Evolutionary conservation across 2,888 invertebrate genomes (phyloP), one percentile per base, ranked within the genome.

Genomic region (Chymomyza procnemis): DNA sequence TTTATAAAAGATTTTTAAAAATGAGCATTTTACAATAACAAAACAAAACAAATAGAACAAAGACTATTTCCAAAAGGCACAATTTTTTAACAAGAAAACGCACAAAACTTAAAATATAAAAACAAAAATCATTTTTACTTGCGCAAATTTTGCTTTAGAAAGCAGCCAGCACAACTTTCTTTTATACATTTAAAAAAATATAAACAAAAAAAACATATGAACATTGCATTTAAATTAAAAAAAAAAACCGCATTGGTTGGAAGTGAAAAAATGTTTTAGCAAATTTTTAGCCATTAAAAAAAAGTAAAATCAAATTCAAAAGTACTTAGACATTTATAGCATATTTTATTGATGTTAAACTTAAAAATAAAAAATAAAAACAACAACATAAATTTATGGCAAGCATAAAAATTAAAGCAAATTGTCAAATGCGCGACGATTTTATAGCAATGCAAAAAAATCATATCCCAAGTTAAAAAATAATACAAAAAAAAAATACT

Each of bases 261-360:
- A 73, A 62, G n/a, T n/a, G n/a, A 26, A 16, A 16, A 14, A 69
- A 76, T 68, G 77, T 84, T 86, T 84, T 86, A 84, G 85, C 73
- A 73, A 81, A 84, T 79, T 84, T 58, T 79, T 84, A 69, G 50
- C 52, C 22, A 64, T 22, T 66, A 70, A 66, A 47, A 58, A 61
- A 26, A 26, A 67, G 61, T n/a, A 26, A 26, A 67, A 62, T n/a
- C 19, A 48, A 64, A 74, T 68, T 60, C 61, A 67, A 71, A 55
- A 22, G 65, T 61, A 58, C 41, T 21, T 57, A 48, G 19, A 75
- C 74, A 84, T 75, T 67, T 74, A 75, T 75, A 68, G 66, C 60
- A 64, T 74, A 83, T 81, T 84, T 84, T 86, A 86, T 86, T 73
- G 72, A 81, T 81, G 85, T 86, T 83, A 67, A 65, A 71, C 66